Conservation (phyloP, 2,888 invertebrate genomes). For the Scaptomyza parva region DNA sequence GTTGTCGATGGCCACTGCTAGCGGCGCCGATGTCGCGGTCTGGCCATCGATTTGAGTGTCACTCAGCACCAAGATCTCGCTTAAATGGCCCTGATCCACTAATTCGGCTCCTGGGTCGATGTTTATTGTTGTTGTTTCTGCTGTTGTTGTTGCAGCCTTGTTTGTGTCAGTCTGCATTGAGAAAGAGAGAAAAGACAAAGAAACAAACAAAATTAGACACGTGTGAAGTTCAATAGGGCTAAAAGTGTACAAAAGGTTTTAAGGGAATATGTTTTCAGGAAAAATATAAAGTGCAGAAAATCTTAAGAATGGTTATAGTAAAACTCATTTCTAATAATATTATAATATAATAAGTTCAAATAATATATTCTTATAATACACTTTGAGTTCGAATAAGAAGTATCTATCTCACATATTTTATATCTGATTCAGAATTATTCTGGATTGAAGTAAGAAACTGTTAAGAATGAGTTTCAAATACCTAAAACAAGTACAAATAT, state of each 20-base stretch:
- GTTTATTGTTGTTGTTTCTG: constrained; percentile 34
- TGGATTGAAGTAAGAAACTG: too few relatives aligned
- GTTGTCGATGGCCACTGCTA: constrained; percentile 63
- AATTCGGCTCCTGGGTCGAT: constrained; percentile 61
- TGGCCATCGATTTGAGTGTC: constrained; percentile 77
- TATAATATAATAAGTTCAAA: too few relatives aligned
- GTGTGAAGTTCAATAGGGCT: constrained; percentile 59
- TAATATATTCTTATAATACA: too few relatives aligned
- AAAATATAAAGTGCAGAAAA: too few relatives aligned
- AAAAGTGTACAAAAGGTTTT: constrained; percentile 4
- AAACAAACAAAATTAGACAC: constrained; percentile 58
- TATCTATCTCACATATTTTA: too few relatives aligned
- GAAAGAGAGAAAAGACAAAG: constrained; percentile 27
- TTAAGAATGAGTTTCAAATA: too few relatives aligned
- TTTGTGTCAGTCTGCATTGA: constrained; percentile 65
- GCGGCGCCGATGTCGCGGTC: constrained; percentile 55
- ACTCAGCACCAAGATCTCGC: constrained; percentile 80
- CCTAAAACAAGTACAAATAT: too few relatives aligned
- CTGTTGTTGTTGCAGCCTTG: constrained; percentile 48
- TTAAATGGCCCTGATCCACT: constrained; percentile 68
- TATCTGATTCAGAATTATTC: too few relatives aligned
- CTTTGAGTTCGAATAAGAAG: too few relatives aligned
- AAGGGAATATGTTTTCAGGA: not conserved
- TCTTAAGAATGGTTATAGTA: too few relatives aligned
- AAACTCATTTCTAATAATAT: too few relatives aligned